phyloP scores from a whole-genome alignment of 2,113 vertebrate species.

The Rousettus leschenaultii region DNA sequence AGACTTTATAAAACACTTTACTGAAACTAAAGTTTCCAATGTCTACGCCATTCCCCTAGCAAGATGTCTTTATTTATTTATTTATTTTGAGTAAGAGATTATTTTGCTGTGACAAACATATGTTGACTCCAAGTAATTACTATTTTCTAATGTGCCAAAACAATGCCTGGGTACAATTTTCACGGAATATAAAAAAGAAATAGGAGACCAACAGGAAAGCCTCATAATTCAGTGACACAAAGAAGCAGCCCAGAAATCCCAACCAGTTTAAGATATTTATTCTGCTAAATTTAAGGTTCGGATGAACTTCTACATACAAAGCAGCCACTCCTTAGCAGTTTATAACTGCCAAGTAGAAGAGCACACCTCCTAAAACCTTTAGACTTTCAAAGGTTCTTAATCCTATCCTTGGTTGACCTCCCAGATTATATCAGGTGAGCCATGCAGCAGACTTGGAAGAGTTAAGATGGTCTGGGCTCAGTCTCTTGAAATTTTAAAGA shows the following conservation, averaged over 20 bases:
- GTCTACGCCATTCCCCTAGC: not conserved
- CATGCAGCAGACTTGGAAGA: not conserved
- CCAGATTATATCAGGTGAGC: not conserved
- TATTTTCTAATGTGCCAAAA: constrained; percentile 2
- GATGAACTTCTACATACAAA: constrained; percentile 12
- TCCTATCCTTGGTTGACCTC: not conserved
- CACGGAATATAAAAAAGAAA: constrained; percentile 6
- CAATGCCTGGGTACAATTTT: not conserved
- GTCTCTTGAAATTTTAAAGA: not conserved
- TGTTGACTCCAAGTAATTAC: not conserved
- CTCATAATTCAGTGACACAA: not conserved
- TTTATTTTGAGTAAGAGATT: not conserved
- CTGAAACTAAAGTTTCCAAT: not conserved
- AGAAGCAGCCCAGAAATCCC: constrained; percentile 31
- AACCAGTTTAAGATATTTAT: not conserved
- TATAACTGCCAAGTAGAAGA: not conserved
- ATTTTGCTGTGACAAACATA: not conserved
- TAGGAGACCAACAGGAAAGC: not conserved
- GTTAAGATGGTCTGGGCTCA: not conserved
- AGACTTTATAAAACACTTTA: constrained; percentile 23
- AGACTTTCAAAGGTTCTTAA: constrained; percentile 27
- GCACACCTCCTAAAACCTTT: constrained; percentile 4
- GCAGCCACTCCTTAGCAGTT: constrained; percentile 43
- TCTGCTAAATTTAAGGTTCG: not conserved
- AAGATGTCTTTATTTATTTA: not conserved